phyloP scores from a whole-genome alignment of 2,888 invertebrate genomes.

The Orthonevra nobilis region DNA sequence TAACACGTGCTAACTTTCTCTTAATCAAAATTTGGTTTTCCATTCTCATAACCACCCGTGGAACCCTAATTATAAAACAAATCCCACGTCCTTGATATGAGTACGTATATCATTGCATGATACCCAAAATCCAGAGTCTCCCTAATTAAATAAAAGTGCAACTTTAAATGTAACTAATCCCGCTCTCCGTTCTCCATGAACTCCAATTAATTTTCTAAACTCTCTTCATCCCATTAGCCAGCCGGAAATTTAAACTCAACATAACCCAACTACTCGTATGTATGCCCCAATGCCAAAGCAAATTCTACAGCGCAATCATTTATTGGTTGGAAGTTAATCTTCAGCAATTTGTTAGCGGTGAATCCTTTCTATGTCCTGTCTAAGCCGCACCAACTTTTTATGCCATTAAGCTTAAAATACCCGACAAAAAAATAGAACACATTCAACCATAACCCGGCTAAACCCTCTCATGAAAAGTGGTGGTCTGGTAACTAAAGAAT shows the following conservation, averaged over 20 bases:
- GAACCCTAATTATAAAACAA: too few species aligned
- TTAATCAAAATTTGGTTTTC: too few species aligned
- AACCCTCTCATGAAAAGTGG: constrained; percentile 42
- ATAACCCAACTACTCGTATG: constrained; percentile 21
- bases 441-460: too few species aligned
- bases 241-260: constrained; percentile 50
- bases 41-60: too few species aligned
- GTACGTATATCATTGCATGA: too few species aligned
- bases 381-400: constrained; percentile 57
- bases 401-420: constrained; percentile 52
- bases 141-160: constrained; percentile 61
- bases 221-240: constrained; percentile 68
- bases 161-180: constrained; percentile 45
- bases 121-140: too few species aligned
- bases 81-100: too few species aligned
- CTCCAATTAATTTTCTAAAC: constrained; percentile 70
- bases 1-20: too few species aligned
- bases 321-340: constrained; percentile 68
- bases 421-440: not conserved
- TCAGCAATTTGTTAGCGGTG: constrained; percentile 64
- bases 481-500: constrained; percentile 17
- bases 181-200: constrained; percentile 42
- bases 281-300: constrained; percentile 33
- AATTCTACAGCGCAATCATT: constrained; percentile 62
- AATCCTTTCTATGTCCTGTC: constrained; percentile 53